Base-by-base conservation (phyloP, 2,797 vertebrate genomes). In the Etheostoma nigrum region DNA sequence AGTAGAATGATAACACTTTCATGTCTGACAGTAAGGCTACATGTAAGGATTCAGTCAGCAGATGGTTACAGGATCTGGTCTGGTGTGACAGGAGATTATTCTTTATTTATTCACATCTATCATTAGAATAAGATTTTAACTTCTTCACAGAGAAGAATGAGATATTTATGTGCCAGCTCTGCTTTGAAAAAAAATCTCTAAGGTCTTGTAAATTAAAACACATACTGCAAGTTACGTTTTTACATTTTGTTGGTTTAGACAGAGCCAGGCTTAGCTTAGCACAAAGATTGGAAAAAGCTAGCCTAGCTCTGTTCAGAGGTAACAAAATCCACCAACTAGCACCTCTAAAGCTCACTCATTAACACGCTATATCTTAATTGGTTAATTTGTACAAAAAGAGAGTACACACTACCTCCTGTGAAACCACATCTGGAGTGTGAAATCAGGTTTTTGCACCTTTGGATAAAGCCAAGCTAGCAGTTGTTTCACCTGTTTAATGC, bases 31-130 rank as follows among this genome's bases (percentile, higher is more conserved):
- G 1, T 21, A n/a, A n/a, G 19, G 33, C 11, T 4, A 33, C 11
- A 40, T 40, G 36, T 40, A 1, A n/a, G 23, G 23, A 19, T 30
- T 8, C 12, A 40, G n/a, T 19, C 4, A 23, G 61, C 27, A 30
- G 54, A 14, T 2, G 0, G 21, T 21, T 27, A 33, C 40, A 59
- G 6, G 3, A 58, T 23, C 16, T 63, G 44, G 21, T 54, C 44
- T 49, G 40, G 21, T 55, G 14, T 48, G 42, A 54, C 60, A 52
- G 33, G 42, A 58, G n/a, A 61, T 70, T 15, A 40, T 45, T 67
- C 14, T 53, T 21, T 2, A 63, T 48, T 53, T 52, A 44, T 49
- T 49, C 19, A 12, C n/a, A 27, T 58, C 4, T 48, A 36, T 14
- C 16, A 45, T 61, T 27, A 48, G 44, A 78, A 78, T 30, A 60